These are phyloP conservation scores for Cistogaster globosa DNA, from an alignment of 2,888 invertebrate genomes.

Conservation along the genomic window DNA sequence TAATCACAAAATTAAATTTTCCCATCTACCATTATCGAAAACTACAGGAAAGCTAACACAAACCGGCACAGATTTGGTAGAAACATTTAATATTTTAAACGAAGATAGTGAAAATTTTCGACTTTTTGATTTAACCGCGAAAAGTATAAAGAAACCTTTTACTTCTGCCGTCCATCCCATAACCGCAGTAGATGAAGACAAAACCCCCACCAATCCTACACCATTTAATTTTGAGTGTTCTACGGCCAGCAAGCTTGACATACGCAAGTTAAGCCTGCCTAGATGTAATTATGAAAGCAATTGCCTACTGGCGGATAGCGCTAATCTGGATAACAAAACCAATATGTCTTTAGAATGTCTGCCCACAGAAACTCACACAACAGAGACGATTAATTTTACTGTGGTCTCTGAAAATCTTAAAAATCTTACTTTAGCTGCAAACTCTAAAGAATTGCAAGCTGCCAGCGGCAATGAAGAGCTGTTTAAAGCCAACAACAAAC, in stretches of 20 bases:
- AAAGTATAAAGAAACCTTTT: conserved; percentile 65
- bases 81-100: conserved; percentile 79
- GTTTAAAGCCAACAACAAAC: conserved; percentile 77
- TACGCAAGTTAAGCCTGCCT: conserved; percentile 73
- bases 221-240: conserved; percentile 78
- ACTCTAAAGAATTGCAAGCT: conserved; percentile 28
- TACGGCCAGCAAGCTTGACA: neutral
- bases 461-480: conserved; percentile 61
- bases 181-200: conserved; percentile 76
- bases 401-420: conserved; percentile 76
- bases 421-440: conserved; percentile 72
- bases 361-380: conserved; percentile 74
- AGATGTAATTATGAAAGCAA: conserved; percentile 40
- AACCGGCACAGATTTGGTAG: conserved; percentile 80
- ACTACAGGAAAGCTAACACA: conserved; percentile 81
- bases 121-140: conserved; percentile 68
- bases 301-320: conserved; percentile 9
- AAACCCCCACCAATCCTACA: conserved; percentile 78
- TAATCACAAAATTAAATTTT: conserved; percentile 76
- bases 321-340: conserved; percentile 5
- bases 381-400: conserved; percentile 76
- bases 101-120: conserved; percentile 74
- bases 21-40: conserved; percentile 81
- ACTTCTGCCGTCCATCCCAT: conserved; percentile 62
- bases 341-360: conserved; percentile 76